Percentiles rank a stretch among this genome's conserved stretches.
phyloP scores from a whole-genome alignment of 2,888 invertebrate species.

The Lathronympha strigana region DNA sequence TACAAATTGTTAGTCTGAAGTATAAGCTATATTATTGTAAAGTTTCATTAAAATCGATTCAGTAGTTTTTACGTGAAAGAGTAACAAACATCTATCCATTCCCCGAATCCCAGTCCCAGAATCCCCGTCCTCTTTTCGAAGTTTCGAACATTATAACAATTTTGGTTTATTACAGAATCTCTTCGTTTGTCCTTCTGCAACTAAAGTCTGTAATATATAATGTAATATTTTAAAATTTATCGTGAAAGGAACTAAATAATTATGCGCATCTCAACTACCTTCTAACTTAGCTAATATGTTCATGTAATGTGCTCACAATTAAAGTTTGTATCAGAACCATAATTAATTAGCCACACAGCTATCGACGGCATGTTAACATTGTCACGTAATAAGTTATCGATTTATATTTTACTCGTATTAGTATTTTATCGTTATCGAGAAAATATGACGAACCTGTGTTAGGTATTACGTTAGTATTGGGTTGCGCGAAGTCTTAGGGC shows the following conservation, averaged over 20 bases:
- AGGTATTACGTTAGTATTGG: not conserved
- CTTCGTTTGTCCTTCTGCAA: not conserved
- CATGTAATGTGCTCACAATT: not conserved
- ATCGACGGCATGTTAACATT: constrained; percentile 4
- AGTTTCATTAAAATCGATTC: too few species aligned
- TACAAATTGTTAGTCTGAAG: too few species aligned
- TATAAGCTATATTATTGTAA: too few species aligned
- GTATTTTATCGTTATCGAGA: not conserved
- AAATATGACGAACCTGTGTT: not conserved
- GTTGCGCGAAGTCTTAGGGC: not conserved
- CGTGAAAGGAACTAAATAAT: not conserved
- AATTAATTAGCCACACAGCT: not conserved
- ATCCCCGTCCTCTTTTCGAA: too few species aligned
- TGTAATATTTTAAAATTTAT: too few species aligned
- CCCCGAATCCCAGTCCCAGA: too few species aligned
- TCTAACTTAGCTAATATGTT: too few species aligned
- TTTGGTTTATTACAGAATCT: too few species aligned
- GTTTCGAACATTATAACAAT: too few species aligned
- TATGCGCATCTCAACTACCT: too few species aligned
- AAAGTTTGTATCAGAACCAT: not conserved
- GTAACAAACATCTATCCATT: too few species aligned
- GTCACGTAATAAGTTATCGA: not conserved
- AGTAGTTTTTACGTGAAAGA: too few species aligned
- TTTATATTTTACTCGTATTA: not conserved
- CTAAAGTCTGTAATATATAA: not conserved